Evolutionary conservation across 2,113 vertebrate species (phyloP).

Genomic region (Orcinus orca): DNA sequence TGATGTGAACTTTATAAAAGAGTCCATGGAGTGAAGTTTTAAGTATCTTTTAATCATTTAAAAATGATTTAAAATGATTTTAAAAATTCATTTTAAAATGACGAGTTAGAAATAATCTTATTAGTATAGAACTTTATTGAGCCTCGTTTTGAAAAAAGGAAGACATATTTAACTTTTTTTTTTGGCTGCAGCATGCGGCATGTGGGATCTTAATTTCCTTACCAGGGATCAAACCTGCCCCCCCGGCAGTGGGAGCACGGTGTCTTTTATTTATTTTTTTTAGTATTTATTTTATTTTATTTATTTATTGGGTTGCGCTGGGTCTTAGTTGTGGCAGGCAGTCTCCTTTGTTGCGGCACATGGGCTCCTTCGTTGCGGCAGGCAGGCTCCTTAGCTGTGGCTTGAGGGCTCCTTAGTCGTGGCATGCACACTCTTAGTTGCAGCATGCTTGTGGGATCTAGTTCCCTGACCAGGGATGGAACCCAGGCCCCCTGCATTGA

Average conservation of each 20-base stretch:
- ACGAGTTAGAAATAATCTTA: conserved; percentile 16
- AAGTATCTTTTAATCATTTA: conserved; percentile 20
- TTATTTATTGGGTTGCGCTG: no score
- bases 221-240: neutral
- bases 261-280: no score
- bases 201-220: neutral
- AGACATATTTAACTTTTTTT: neutral
- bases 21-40: neutral
- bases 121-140: neutral
- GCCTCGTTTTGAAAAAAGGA: conserved; percentile 7
- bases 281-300: no score
- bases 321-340: no score
- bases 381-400: no score
- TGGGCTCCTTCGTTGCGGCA: no score
- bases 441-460: neutral
- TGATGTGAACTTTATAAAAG: neutral
- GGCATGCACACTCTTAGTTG: no score
- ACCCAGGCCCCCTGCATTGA: neutral
- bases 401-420: no score
- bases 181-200: neutral
- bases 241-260: neutral
- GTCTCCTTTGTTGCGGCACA: no score
- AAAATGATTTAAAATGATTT: neutral
- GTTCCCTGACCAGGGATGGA: neutral
- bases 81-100: neutral